These are phyloP conservation scores for Thecocarcelia acutangulata DNA, from an alignment of 2,888 invertebrate species.

Conservation along the genomic window DNA sequence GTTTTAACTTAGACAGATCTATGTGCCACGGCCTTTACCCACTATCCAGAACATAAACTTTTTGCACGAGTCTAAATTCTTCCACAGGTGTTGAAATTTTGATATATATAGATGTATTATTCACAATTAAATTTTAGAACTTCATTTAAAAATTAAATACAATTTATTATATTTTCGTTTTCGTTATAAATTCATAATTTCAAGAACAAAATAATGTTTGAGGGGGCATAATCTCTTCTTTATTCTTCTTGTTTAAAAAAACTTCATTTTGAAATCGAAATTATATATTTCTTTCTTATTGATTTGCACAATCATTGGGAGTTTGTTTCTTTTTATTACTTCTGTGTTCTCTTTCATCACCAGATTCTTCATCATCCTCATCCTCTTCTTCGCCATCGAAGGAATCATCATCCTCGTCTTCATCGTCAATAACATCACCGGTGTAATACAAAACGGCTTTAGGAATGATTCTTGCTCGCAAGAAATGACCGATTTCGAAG, in stretches of 20 bases:
- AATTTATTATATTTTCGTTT: conserved; percentile 46
- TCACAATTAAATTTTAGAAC: too few species aligned
- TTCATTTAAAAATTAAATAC: conserved; percentile 54
- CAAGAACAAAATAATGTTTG: conserved; percentile 43
- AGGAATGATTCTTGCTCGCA: conserved; percentile 98
- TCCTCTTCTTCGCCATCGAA: conserved; percentile 85
- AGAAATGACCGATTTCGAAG: conserved; percentile 99
- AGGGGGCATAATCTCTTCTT: conserved; percentile 19
- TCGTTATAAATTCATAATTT: conserved; percentile 56
- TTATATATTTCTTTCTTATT: conserved; percentile 82
- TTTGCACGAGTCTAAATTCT: too few species aligned
- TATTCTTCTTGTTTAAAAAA: conserved; percentile 48
- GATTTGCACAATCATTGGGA: conserved; percentile 88
- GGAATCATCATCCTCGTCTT: conserved; percentile 85
- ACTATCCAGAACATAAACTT: too few species aligned
- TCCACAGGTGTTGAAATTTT: too few species aligned
- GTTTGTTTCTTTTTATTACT: conserved; percentile 76
- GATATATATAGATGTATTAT: too few species aligned
- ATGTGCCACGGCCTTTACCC: too few species aligned
- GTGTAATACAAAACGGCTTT: conserved; percentile 98
- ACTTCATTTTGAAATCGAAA: conserved; percentile 53
- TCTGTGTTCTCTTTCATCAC: conserved; percentile 84
- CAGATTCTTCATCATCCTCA: conserved; percentile 82
- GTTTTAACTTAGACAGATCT: too few species aligned
- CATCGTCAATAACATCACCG: conserved; percentile 92